These are phyloP conservation scores for Pterostichus niger DNA, from an alignment of 2,888 invertebrate genomes.

Conservation along the genomic window DNA sequence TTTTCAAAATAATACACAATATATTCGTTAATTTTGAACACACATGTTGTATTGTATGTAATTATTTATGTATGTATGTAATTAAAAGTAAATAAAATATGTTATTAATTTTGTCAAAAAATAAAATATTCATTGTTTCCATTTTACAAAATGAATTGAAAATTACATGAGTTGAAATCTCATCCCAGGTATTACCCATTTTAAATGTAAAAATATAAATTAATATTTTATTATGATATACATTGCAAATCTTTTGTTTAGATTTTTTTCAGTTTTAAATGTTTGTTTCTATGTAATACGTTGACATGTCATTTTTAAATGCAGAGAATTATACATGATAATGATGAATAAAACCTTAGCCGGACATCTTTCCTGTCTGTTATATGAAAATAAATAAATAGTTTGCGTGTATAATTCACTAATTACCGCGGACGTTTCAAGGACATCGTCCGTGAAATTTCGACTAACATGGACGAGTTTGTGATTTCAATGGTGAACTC, in stretches of 20 bases:
- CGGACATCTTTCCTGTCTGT: slow-evolving; percentile 46
- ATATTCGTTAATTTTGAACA: no score
- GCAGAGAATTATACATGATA: slow-evolving; percentile 44
- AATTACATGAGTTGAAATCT: not conserved
- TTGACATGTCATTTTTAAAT: slow-evolving; percentile 23
- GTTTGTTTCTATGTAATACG: slow-evolving; percentile 17
- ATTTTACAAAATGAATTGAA: not conserved
- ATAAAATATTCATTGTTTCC: not conserved
- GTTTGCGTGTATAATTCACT: slow-evolving; percentile 45
- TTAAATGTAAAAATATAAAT: slow-evolving; percentile 18
- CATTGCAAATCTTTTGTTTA: slow-evolving; percentile 1
- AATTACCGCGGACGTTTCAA: slow-evolving; percentile 49
- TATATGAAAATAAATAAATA: slow-evolving; percentile 37
- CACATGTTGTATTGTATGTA: no score
- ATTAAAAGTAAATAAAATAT: not conserved
- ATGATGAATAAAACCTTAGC: slow-evolving; percentile 43
- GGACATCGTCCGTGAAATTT: slow-evolving; percentile 49
- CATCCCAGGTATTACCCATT: not conserved
- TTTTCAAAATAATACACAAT: no score
- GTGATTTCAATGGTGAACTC: not conserved
- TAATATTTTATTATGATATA: not conserved
- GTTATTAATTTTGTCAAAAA: slow-evolving; percentile 1
- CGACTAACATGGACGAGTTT: not conserved
- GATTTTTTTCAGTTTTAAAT: slow-evolving; percentile 12
- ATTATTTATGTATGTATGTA: not conserved